phyloP scores from a whole-genome alignment of 2,797 vertebrate genomes.

The Lepilemur ruficaudatus region DNA sequence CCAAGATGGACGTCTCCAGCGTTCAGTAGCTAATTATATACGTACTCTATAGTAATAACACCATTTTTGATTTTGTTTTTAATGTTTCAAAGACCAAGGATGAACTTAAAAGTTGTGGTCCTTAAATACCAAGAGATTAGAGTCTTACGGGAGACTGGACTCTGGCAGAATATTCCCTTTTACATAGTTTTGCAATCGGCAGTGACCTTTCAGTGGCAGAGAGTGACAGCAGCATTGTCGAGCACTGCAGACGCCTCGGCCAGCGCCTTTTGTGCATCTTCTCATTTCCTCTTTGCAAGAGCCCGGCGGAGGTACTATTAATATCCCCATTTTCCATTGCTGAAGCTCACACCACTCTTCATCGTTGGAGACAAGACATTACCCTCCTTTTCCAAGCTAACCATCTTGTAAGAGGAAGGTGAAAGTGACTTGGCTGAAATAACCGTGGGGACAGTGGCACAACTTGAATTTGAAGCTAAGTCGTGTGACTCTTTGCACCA shows the following conservation, averaged over 20 bases:
- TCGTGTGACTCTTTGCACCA: not conserved
- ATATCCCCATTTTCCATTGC: not conserved
- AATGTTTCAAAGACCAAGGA: not conserved
- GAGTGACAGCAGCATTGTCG: not conserved
- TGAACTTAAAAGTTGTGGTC: not conserved
- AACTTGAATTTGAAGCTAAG: not conserved
- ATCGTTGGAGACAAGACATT: not conserved
- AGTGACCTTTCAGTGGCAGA: not conserved
- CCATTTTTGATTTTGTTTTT: not conserved
- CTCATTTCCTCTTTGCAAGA: not conserved
- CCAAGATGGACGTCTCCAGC: not conserved
- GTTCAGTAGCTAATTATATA: not conserved
- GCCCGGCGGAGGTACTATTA: not conserved
- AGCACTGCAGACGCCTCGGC: not conserved
- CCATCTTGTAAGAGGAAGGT: not conserved
- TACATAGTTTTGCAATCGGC: not conserved
- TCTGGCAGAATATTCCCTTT: not conserved
- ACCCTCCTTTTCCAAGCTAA: not conserved
- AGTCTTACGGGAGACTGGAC: not conserved
- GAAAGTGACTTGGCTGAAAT: not conserved
- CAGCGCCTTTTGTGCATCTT: not conserved
- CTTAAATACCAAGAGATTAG: slow-evolving; percentile 24
- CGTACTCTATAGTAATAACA: not conserved
- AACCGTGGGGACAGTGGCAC: not conserved
- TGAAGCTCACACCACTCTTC: not conserved